Percentiles rank a stretch among this genome's conserved stretches.
phyloP scores from a whole-genome alignment of 2,113 vertebrate species.

The Neolamprologus fasciatus region DNA sequence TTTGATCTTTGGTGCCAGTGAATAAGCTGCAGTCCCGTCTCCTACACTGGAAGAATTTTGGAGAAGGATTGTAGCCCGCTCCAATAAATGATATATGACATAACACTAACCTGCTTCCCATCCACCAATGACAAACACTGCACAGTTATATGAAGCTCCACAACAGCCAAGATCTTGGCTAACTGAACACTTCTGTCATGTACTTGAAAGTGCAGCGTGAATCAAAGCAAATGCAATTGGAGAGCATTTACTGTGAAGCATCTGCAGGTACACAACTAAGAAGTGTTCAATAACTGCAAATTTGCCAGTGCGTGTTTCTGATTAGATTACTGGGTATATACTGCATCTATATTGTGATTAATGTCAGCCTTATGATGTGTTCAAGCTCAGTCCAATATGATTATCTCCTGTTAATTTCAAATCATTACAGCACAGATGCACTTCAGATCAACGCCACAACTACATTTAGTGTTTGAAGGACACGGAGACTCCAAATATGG shows the following conservation, averaged over 20 bases:
- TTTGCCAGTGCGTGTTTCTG: background rate
- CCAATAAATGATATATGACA: background rate
- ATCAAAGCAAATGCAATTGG: background rate
- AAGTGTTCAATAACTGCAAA: background rate
- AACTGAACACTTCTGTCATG: background rate
- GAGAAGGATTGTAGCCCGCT: background rate
- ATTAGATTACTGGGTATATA: background rate
- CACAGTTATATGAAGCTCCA: background rate
- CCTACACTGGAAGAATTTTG: fast-evolving
- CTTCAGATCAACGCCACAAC: background rate
- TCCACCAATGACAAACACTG: background rate
- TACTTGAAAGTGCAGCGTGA: background rate
- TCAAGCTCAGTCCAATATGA: background rate
- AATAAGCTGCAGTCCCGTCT: background rate
- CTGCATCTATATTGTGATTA: background rate
- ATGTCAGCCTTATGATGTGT: background rate
- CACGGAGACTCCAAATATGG: background rate
- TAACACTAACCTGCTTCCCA: background rate
- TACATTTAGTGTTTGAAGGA: background rate
- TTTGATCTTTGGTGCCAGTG: background rate
- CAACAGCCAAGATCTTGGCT: background rate
- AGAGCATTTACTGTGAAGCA: background rate
- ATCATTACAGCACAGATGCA: background rate
- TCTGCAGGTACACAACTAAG: background rate
- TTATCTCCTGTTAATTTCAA: background rate